Evolutionary conservation across 2,797 vertebrate genomes (phyloP).

Genomic region (Poecilia velifera): DNA sequence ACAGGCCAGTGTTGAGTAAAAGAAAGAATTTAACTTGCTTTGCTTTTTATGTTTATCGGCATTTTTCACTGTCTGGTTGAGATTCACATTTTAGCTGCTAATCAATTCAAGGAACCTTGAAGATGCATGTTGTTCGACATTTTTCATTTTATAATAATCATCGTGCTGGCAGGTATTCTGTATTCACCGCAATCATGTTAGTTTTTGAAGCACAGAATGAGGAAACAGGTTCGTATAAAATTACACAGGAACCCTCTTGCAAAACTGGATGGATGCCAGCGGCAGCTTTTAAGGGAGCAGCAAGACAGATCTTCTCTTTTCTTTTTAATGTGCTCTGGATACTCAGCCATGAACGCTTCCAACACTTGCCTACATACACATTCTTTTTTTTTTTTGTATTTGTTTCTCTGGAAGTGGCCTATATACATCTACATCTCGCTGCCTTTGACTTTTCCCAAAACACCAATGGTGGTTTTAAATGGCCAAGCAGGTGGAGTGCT

Average conservation of each 20-base stretch:
- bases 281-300: slow-evolving; percentile 67
- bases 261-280: slow-evolving; percentile 68
- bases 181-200: slow-evolving; percentile 18
- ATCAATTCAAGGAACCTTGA: not conserved
- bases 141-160: not conserved
- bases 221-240: slow-evolving; percentile 58
- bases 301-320: slow-evolving; percentile 58
- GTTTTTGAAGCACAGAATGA: slow-evolving; percentile 31
- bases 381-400: slow-evolving; percentile 14
- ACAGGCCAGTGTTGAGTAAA: slow-evolving; percentile 7
- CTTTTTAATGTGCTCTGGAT: slow-evolving; percentile 73
- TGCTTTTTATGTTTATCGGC: not conserved
- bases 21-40: slow-evolving; percentile 1
- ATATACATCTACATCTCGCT: slow-evolving; percentile 21
- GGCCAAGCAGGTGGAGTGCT: slow-evolving; percentile 35
- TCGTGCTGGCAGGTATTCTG: not conserved
- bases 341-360: slow-evolving; percentile 53
- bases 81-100: not conserved
- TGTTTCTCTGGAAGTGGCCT: slow-evolving; percentile 30
- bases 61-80: not conserved
- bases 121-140: not conserved
- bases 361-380: slow-evolving; percentile 50
- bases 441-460: slow-evolving; percentile 34
- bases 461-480: slow-evolving; percentile 44
- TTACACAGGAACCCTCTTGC: slow-evolving; percentile 69